These are phyloP conservation scores for Microchrysa polita DNA, from an alignment of 2,888 invertebrate species.

Conservation along the genomic window DNA sequence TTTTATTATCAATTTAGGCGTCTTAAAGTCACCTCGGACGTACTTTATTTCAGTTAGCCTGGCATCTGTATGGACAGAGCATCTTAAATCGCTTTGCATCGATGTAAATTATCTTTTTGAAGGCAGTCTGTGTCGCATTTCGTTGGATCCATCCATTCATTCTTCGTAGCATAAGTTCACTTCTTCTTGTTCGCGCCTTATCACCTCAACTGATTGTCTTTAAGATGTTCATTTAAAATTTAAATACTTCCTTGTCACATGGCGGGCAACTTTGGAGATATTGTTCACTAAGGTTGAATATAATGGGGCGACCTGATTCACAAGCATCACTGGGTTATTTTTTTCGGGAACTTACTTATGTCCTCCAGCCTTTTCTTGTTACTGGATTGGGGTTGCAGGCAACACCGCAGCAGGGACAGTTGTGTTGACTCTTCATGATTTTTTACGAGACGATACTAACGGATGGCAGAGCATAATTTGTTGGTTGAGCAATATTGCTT, in stretches of 20 bases:
- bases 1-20: conserved; percentile 30
- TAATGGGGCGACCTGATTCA: background rate
- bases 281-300: background rate
- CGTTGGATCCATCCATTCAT: too few relatives aligned
- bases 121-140: background rate
- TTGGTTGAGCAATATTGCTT: conserved; percentile 14
- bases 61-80: conserved; percentile 26
- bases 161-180: background rate
- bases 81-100: conserved; percentile 28
- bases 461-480: conserved; percentile 2
- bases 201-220: conserved; percentile 28
- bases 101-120: conserved; percentile 26
- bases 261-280: background rate
- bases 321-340: background rate
- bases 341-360: conserved; percentile 10
- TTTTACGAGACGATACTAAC: background rate
- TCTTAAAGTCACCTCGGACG: conserved; percentile 21
- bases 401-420: background rate
- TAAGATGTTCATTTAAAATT: conserved; percentile 40
- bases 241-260: conserved; percentile 22
- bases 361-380: conserved; percentile 27
- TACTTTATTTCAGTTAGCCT: conserved; percentile 36
- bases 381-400: background rate
- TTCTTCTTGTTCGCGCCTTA: conserved; percentile 39
- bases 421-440: background rate